Percentiles rank a stretch among this genome's conserved stretches.
Conservation (phyloP, 2,113 vertebrate species). For the Trichomycterus rosablanca region DNA sequence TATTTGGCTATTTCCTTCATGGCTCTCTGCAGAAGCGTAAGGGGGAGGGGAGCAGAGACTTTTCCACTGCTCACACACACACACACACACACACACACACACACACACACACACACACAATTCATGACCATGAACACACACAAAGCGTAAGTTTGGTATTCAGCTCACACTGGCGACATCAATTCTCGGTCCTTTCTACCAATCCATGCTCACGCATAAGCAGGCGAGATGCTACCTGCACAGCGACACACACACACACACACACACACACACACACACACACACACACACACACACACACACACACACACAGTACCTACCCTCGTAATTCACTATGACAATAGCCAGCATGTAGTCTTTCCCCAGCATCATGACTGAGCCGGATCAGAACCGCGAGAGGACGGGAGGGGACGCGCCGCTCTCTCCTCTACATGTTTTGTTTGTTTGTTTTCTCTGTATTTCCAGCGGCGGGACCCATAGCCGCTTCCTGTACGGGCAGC, state of each 20-base stretch:
- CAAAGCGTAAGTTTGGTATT: conserved; percentile 36
- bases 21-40: conserved; percentile 19
- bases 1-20: background rate
- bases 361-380: conserved; percentile 66
- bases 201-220: background rate
- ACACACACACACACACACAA: conserved; percentile 1
- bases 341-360: conserved; percentile 73
- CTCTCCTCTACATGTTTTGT: conserved; percentile 23
- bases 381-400: conserved; percentile 31
- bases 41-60: conserved; percentile 32
- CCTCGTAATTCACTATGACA: conserved; percentile 68
- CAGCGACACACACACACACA: conserved; percentile 9
- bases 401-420: no score
- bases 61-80: conserved; percentile 22
- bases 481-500: conserved; percentile 12
- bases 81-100: conserved; percentile 24
- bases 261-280: conserved; percentile 31
- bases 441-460: conserved; percentile 27
- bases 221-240: conserved; percentile 36
- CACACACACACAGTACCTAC: conserved; percentile 55
- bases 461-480: conserved; percentile 20
- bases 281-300: conserved; percentile 20
- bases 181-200: background rate
- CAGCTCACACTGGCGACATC: conserved; percentile 25
- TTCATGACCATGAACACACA: conserved; percentile 19